Percentiles rank a stretch among this genome's conserved stretches.
These are phyloP conservation scores for Agrotis puta DNA, from an alignment of 2,888 invertebrate genomes.

Conservation along the genomic window DNA sequence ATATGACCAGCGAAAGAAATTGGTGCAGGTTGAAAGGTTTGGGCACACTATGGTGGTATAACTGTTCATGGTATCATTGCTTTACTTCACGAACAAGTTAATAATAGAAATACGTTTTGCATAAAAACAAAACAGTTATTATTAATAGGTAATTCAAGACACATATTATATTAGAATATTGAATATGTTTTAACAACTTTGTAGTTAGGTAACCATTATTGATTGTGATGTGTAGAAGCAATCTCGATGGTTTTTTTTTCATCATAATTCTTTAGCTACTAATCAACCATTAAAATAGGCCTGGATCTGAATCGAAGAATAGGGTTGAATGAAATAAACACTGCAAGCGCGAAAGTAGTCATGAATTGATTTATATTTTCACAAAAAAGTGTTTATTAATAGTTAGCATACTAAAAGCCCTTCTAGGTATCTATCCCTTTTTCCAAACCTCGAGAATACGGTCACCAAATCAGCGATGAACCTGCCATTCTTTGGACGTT, in stretches of 20 bases:
- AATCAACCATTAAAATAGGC: background rate
- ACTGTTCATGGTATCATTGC: background rate
- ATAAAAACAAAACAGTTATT: too few relatives aligned
- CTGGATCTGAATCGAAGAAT: too few relatives aligned
- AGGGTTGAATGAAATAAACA: too few relatives aligned
- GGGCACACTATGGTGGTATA: slow-evolving; percentile 23
- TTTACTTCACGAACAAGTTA: background rate
- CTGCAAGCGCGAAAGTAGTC: too few relatives aligned
- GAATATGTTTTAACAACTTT: too few relatives aligned
- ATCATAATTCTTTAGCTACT: background rate
- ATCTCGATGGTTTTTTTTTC: slow-evolving; percentile 12
- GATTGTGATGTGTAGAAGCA: slow-evolving; percentile 1
- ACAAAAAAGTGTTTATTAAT: too few relatives aligned
- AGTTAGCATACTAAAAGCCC: too few relatives aligned
- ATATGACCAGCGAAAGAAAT: slow-evolving; percentile 53
- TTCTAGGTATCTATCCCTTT: background rate
- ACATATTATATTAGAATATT: too few relatives aligned
- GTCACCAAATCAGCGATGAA: background rate
- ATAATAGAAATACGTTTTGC: too few relatives aligned
- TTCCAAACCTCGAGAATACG: background rate
- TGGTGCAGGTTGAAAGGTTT: slow-evolving; percentile 40
- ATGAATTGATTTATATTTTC: too few relatives aligned
- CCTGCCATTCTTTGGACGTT: background rate
- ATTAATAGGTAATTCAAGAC: too few relatives aligned
- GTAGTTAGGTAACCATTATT: too few relatives aligned